Conservation (phyloP, 2,888 invertebrate genomes). For the Eristalis tenax region DNA sequence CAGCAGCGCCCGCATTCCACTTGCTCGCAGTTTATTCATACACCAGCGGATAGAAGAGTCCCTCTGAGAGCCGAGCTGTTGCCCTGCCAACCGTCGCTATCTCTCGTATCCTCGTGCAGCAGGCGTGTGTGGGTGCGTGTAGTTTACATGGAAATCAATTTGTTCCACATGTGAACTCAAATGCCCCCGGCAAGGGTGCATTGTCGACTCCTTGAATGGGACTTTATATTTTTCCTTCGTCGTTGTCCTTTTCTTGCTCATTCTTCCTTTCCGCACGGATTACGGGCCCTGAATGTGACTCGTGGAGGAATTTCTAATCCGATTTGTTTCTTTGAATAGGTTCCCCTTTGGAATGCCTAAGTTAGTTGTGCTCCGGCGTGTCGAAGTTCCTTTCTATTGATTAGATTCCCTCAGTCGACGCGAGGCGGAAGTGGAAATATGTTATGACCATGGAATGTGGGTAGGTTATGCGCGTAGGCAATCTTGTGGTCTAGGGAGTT, state of each 20-base stretch:
- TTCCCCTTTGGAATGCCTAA: neutral
- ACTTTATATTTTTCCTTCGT: neutral
- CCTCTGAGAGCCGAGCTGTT: neutral
- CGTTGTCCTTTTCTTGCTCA: neutral
- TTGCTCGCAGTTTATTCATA: slow-evolving; percentile 3
- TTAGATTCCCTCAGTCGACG: neutral
- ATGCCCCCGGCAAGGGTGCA: slow-evolving; percentile 30
- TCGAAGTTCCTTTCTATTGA: slow-evolving; percentile 1
- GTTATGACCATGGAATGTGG: neutral
- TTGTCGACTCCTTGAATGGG: slow-evolving; percentile 28
- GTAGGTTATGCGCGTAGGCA: neutral
- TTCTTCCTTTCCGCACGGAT: neutral
- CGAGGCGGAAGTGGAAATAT: neutral
- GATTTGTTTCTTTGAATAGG: neutral
- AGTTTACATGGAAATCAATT: slow-evolving; percentile 48
- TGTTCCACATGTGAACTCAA: slow-evolving; percentile 45
- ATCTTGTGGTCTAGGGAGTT: neutral
- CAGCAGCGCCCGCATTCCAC: neutral
- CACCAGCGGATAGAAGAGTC: neutral
- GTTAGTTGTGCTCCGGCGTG: neutral
- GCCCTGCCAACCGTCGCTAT: neutral
- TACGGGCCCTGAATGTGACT: slow-evolving; percentile 1
- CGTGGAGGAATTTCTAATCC: slow-evolving; percentile 20
- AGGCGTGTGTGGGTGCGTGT: slow-evolving; percentile 10
- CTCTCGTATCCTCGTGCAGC: no score